Conservation (phyloP, 2,113 vertebrate genomes). For the Henicopernis longicauda region DNA sequence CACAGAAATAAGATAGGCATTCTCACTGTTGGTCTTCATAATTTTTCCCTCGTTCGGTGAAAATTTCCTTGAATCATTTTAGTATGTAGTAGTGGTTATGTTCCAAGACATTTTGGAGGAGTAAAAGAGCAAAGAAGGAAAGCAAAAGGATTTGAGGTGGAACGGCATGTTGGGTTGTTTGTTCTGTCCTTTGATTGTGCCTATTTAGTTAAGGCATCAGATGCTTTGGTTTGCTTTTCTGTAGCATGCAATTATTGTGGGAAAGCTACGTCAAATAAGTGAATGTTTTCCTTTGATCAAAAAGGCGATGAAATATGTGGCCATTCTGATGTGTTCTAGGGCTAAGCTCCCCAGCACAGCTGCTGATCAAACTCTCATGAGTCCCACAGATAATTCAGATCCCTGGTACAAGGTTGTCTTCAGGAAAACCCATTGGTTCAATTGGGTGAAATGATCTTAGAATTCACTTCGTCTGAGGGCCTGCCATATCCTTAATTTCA, state of each 20-base stretch:
- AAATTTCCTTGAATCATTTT: constrained; percentile 5
- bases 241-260: constrained; percentile 27
- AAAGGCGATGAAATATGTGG: background rate
- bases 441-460: background rate
- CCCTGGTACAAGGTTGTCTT: background rate
- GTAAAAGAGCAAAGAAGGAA: background rate
- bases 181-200: constrained; percentile 11
- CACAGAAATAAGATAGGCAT: background rate
- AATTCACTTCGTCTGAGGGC: background rate
- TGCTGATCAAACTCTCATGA: constrained; percentile 2
- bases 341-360: background rate
- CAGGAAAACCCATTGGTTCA: background rate
- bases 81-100: background rate
- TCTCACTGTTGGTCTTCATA: background rate
- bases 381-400: background rate
- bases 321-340: constrained; percentile 26
- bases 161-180: background rate
- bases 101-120: constrained; percentile 6
- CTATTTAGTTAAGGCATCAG: constrained; percentile 39
- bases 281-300: constrained; percentile 34
- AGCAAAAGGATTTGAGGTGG: constrained; percentile 33
- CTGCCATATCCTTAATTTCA: background rate
- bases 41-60: constrained; percentile 2
- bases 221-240: constrained; percentile 15
- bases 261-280: constrained; percentile 18